These are phyloP conservation scores for Candidula unifasciata DNA, from an alignment of 2,888 invertebrate species.

Conservation along the genomic window DNA sequence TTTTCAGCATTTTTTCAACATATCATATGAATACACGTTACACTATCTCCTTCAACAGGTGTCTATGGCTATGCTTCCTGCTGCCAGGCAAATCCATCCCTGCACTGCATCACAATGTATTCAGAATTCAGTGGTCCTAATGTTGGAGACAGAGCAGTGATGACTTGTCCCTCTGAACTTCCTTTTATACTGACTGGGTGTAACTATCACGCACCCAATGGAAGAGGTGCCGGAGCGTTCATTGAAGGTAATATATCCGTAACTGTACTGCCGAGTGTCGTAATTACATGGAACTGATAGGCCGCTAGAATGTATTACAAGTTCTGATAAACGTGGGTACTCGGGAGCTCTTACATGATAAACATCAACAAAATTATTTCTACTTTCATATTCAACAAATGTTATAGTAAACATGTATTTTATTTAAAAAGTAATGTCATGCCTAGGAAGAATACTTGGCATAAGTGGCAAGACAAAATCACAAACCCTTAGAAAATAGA, in stretches of 20 bases:
- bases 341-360: too few species aligned
- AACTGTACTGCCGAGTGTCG: too few species aligned
- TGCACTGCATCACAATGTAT: constrained; percentile 24
- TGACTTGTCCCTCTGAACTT: constrained; percentile 40
- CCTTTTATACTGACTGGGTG: constrained; percentile 46
- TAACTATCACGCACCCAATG: constrained; percentile 37
- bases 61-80: constrained; percentile 43
- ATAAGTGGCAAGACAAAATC: too few species aligned
- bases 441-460: too few species aligned
- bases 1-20: not conserved
- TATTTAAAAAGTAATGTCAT: too few species aligned
- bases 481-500: too few species aligned
- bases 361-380: too few species aligned
- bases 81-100: constrained; percentile 14
- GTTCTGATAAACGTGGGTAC: too few species aligned
- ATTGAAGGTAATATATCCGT: constrained; percentile 41
- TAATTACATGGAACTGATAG: too few species aligned
- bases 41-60: constrained; percentile 5
- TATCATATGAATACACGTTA: not conserved
- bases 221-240: constrained; percentile 46
- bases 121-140: constrained; percentile 46
- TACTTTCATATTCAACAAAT: too few species aligned
- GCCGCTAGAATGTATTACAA: too few species aligned
- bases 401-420: too few species aligned
- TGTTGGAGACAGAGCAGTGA: constrained; percentile 1